Evolutionary conservation across 2,113 vertebrate genomes (phyloP), one percentile per base, ranked within the genome.

Genomic region (Spea bombifrons): DNA sequence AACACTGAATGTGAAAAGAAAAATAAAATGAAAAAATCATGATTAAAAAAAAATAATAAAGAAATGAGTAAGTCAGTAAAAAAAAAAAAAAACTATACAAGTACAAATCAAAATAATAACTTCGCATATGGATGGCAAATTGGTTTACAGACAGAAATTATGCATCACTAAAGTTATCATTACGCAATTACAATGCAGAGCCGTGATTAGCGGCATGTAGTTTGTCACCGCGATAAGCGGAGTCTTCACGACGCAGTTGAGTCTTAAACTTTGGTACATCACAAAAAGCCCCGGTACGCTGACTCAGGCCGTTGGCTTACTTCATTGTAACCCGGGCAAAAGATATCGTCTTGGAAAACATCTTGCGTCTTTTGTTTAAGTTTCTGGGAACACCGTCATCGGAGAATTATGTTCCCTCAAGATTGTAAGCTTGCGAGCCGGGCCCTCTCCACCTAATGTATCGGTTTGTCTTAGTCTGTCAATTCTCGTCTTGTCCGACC

Each of bases 141-240:
- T 17, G 61, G 49, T 78, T 71, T 65, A 13, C 50, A 66, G 69
- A 78, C 53, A 72, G 8, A 66, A 72, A 78, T 78, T 64, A 78
- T 72, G 64, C 69, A 78, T 78, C 10, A 10, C 59, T n/a, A 55
- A 63, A 30, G 76, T 65, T 72, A 66, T 78, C 76, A 78, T 72
- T 71, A 72, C 76, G 66, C 69, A 72, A 78, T 78, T 72, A 72
- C 50, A 43, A 55, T 72, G 69, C 76, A 45, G 55, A 9, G 59
- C 68, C 55, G 63, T 72, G 76, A 78, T 78, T 72, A 78, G 49
- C 59, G 55, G 59, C 47, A 65, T 55, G 68, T 69, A 17, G 67
- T 66, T 72, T 78, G 69, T 78, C 76, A 78, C 69, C 47, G 76
- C 7, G 49, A 72, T 78, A 72, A 78, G 72, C 76, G 72, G 50